Base-by-base conservation (phyloP, 2,797 vertebrate genomes). In the Pangasius macronema region DNA sequence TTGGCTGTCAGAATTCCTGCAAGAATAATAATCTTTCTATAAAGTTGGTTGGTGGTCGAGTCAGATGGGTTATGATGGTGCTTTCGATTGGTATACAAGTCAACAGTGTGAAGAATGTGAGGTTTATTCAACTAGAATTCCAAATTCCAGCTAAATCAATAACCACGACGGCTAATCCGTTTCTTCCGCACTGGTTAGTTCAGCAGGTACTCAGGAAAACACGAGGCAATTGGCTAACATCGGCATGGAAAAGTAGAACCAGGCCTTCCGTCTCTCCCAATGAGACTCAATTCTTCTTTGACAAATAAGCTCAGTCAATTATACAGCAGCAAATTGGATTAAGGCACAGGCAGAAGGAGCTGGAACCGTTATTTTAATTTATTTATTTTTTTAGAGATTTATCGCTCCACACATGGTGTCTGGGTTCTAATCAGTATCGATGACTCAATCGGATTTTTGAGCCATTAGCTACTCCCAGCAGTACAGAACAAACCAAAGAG, bases 241-340 rank as follows among this genome's bases (percentile, higher is more conserved):
- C 27, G 49, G 46, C 20, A 70, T 36, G 18, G 18, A 72, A 70
- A 72, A 36, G 13, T 36, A 72, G 11, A 84, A 72, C 51, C 13
- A 5, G 22, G 9, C 51, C 22, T 55, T 70, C n/a, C 6, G 22
- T 70, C 67, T 84, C 20, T 42, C 67, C 83, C 49, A 14, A 57
- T 55, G 83, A 84, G 65, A 42, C 67, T 72, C 67, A n/a, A 39
- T 84, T 72, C 49, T 84, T 72, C 53, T 73, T 72, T 30, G 39
- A 84, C 49, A 72, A 73, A 70, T 42, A 72, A 55, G 67, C 51
- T 57, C 67, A 73, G 83, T 33, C 83, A 84, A 84, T 84, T 84
- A 57, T 73, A 84, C 33, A 55, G 33, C 49, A 10, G 83, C 30
- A 55, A 84, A 84, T 73, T 84, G 67, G 68, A 84, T 83, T 83